These are phyloP conservation scores for Herminia tarsipennalis DNA, from an alignment of 2,888 invertebrate genomes.

Conservation along the genomic window DNA sequence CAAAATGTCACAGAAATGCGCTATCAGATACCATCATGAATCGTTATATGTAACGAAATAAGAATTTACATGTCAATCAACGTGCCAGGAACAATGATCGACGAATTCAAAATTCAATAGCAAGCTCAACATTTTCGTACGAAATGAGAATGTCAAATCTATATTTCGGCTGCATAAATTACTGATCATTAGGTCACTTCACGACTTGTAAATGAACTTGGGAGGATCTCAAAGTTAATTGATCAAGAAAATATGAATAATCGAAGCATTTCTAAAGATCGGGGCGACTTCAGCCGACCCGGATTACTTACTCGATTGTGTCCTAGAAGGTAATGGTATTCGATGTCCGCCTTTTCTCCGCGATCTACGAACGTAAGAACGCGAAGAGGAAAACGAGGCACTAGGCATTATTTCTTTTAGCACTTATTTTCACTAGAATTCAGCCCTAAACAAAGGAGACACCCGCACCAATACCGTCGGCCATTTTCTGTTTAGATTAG, in stretches of 20 bases:
- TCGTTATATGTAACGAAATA: constrained; percentile 54
- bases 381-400: constrained; percentile 97
- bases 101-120: constrained; percentile 58
- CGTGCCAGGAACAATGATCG: constrained; percentile 67
- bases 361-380: constrained; percentile 96
- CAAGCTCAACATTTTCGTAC: constrained; percentile 47
- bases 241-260: constrained; percentile 65
- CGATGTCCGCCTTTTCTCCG: constrained; percentile 96
- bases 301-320: constrained; percentile 91
- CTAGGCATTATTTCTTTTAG: constrained; percentile 93
- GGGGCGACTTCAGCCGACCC: constrained; percentile 77
- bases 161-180: constrained; percentile 26
- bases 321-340: constrained; percentile 92
- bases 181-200: constrained; percentile 17
- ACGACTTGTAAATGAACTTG: constrained; percentile 29
- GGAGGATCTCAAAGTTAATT: constrained; percentile 42
- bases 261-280: constrained; percentile 61
- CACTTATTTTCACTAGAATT: constrained; percentile 84
- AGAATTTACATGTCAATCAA: constrained; percentile 72
- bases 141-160: constrained; percentile 38
- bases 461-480: constrained; percentile 92
- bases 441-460: constrained; percentile 93
- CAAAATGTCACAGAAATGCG: constrained; percentile 82
- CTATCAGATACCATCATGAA: constrained; percentile 60
- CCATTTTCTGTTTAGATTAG: constrained; percentile 92